A percentile compares a stretch with the other conserved stretches of the same genome.
Evolutionary conservation across 2,888 invertebrate genomes (phyloP).

Genomic region (Trichogramma dendrolimi): DNA sequence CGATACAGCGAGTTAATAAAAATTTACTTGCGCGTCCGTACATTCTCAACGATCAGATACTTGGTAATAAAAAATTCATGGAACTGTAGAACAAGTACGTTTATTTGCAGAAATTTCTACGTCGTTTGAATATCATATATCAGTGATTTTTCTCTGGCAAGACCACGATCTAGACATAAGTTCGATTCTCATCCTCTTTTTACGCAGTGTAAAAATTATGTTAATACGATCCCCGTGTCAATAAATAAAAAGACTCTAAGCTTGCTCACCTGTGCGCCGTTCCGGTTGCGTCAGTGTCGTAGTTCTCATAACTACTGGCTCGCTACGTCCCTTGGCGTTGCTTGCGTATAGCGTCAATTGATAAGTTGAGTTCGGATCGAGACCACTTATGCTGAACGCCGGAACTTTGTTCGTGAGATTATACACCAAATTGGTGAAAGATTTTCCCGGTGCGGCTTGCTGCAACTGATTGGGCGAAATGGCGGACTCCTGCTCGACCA

Average conservation of each 20-base stretch:
- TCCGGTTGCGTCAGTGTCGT: conserved; percentile 70
- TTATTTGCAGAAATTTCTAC: too few species aligned
- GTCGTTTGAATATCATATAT: too few species aligned
- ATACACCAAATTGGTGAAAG: conserved; percentile 56
- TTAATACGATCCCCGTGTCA: too few species aligned
- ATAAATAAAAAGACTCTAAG: too few species aligned
- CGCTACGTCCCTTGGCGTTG: conserved; percentile 70
- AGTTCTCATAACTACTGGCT: conserved; percentile 63
- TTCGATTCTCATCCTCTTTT: too few species aligned
- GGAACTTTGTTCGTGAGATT: conserved; percentile 60
- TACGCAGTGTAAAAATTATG: too few species aligned
- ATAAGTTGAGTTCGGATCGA: conserved; percentile 67
- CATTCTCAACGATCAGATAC: too few species aligned
- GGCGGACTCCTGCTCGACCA: conserved; percentile 57
- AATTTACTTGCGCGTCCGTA: too few species aligned
- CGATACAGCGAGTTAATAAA: too few species aligned
- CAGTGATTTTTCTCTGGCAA: too few species aligned
- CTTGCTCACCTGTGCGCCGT: conserved; percentile 63
- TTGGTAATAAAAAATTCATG: too few species aligned
- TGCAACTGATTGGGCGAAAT: conserved; percentile 50
- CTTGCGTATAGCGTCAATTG: conserved; percentile 66
- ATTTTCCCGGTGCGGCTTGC: conserved; percentile 51
- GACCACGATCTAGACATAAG: not conserved
- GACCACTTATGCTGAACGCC: conserved; percentile 63
- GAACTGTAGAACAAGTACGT: too few species aligned